A percentile compares a stretch with the other conserved stretches of the same genome.
Evolutionary conservation across 2,797 vertebrate species (phyloP).

Genomic region (Lithobates sylvaticus): DNA sequence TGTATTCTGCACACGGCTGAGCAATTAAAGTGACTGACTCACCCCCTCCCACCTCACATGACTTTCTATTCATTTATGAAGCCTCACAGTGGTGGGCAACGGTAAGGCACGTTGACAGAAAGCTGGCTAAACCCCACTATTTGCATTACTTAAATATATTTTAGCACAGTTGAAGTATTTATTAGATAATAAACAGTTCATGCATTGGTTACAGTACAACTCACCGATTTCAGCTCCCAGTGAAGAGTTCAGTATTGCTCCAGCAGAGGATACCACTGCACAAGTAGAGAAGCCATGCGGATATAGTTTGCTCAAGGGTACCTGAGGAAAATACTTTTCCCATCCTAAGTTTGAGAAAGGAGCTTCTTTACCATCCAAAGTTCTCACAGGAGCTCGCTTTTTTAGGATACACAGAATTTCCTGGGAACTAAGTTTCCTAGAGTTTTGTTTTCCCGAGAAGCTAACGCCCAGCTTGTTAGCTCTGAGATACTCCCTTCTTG

Average conservation of each 20-base stretch:
- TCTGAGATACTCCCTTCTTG: constrained; percentile 89
- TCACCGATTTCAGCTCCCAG: constrained; percentile 96
- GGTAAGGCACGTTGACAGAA: neutral
- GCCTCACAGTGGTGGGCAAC: neutral
- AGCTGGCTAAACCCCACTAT: neutral
- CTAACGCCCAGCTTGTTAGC: constrained; percentile 91
- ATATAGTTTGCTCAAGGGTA: constrained; percentile 80
- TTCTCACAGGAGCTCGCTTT: constrained; percentile 80
- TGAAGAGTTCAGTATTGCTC: constrained; percentile 93
- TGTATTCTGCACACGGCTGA: too few species aligned
- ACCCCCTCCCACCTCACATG: too few species aligned
- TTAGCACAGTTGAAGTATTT: neutral
- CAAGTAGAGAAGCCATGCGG: constrained; percentile 82
- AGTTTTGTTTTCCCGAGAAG: constrained; percentile 80
- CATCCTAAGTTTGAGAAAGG: constrained; percentile 91
- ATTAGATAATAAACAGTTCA: neutral
- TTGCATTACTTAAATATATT: neutral
- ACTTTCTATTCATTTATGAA: too few species aligned
- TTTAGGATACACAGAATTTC: constrained; percentile 90
- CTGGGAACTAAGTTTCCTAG: constrained; percentile 70
- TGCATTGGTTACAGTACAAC: constrained; percentile 66
- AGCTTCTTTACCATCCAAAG: constrained; percentile 89
- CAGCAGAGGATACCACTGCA: constrained; percentile 95
- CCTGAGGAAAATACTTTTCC: constrained; percentile 84
- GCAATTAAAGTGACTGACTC: too few species aligned